Evolutionary conservation across 2,113 vertebrate genomes (phyloP).

Genomic region (Corydoras maculifer): DNA sequence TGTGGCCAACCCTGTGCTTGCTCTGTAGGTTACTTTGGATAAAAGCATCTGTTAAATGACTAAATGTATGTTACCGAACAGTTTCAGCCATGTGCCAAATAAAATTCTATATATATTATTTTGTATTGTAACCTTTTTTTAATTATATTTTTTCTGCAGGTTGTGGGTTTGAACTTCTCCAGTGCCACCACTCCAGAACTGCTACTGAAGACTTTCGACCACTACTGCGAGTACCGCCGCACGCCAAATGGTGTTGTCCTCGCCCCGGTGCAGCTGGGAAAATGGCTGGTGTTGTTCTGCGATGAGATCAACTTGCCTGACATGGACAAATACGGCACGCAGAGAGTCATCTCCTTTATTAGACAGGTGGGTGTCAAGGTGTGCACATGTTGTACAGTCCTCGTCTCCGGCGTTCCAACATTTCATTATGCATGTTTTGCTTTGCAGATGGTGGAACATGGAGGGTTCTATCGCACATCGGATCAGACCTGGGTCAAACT

Average conservation of each 20-base stretch:
- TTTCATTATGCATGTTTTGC: neutral
- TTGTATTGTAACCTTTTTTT: too few relatives aligned
- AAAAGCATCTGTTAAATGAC: too few relatives aligned
- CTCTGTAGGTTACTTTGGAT: too few relatives aligned
- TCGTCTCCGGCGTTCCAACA: too few relatives aligned
- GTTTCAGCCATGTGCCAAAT: too few relatives aligned
- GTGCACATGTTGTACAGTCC: neutral
- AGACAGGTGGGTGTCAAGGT: slow-evolving; percentile 74
- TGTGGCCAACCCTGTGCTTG: too few relatives aligned
- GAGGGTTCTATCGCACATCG: slow-evolving; percentile 94
- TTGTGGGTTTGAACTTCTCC: slow-evolving; percentile 98
- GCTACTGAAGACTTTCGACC: slow-evolving; percentile 96
- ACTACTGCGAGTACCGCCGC: slow-evolving; percentile 95
- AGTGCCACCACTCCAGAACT: slow-evolving; percentile 96
- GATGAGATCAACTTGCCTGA: slow-evolving; percentile 98
- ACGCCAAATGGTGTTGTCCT: slow-evolving; percentile 92
- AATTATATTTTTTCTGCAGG: slow-evolving; percentile 58
- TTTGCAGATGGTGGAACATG: slow-evolving; percentile 93
- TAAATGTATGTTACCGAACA: too few relatives aligned
- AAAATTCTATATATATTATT: too few relatives aligned
- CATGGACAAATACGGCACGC: slow-evolving; percentile 97
- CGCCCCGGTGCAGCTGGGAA: slow-evolving; percentile 93
- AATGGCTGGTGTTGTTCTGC: slow-evolving; percentile 97
- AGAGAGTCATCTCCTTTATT: slow-evolving; percentile 98
- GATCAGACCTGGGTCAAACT: slow-evolving; percentile 98